Conservation (phyloP, 2,113 vertebrate genomes). For the Candoia aspera region DNA sequence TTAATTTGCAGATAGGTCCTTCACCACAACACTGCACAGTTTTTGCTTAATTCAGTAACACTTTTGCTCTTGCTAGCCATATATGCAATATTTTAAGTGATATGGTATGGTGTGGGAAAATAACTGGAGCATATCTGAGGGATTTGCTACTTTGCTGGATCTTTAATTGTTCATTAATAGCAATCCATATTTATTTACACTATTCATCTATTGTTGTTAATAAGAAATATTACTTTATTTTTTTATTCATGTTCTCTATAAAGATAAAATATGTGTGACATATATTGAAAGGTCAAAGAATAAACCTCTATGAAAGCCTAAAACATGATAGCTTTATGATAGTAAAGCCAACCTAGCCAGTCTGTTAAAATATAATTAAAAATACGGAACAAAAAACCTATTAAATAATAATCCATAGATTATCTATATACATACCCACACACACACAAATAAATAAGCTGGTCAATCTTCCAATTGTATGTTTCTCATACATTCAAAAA, state of each 20-base stretch:
- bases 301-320: neutral
- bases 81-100: neutral
- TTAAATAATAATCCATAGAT: neutral
- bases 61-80: neutral
- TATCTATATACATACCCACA: neutral
- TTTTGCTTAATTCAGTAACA: neutral
- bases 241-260: neutral
- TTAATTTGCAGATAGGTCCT: neutral
- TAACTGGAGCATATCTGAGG: neutral
- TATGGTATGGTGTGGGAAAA: no score
- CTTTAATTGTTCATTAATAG: neutral
- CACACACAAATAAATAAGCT: neutral
- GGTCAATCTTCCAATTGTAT: neutral
- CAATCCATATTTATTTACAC: neutral
- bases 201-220: neutral
- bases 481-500: neutral
- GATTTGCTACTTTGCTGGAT: neutral
- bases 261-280: neutral
- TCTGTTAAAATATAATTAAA: neutral
- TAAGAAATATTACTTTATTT: neutral
- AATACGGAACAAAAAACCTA: neutral
- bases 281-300: neutral
- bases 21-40: neutral
- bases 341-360: neutral
- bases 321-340: neutral